phyloP scores from a whole-genome alignment of 2,888 invertebrate genomes.

The Bedellia somnulentella region DNA sequence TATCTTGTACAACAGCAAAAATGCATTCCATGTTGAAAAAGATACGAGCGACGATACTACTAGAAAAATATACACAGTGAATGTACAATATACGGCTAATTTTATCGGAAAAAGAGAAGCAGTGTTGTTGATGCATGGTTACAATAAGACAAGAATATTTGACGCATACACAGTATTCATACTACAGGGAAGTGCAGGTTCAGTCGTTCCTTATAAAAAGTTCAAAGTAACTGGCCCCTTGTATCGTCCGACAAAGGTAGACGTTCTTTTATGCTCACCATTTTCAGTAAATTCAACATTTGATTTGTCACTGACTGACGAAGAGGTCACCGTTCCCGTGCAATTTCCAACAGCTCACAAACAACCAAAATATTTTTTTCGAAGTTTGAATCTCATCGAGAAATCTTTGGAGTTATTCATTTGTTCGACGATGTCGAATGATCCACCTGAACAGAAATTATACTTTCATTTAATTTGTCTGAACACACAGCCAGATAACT shows the following conservation, averaged over 20 bases:
- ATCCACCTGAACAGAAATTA: conserved; percentile 29
- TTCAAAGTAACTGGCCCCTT: conserved; percentile 40
- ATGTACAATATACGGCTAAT: conserved; percentile 37
- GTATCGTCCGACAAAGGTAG: conserved; percentile 39
- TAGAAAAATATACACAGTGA: conserved; percentile 35
- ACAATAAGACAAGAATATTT: conserved; percentile 47
- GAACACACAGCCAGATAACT: conserved; percentile 30
- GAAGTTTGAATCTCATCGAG: conserved; percentile 34
- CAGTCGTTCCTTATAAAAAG: conserved; percentile 30
- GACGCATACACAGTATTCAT: conserved; percentile 40
- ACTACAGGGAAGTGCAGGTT: conserved; percentile 27
- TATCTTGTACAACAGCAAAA: conserved; percentile 29
- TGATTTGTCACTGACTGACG: conserved; percentile 27
- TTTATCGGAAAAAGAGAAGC: conserved; percentile 29
- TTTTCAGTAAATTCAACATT: conserved; percentile 21
- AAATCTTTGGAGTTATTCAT: too few species aligned
- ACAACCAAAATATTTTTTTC: conserved; percentile 27
- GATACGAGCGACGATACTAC: conserved; percentile 25
- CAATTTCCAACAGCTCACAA: conserved; percentile 18
- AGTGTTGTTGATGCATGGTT: conserved; percentile 38
- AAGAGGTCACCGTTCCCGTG: conserved; percentile 35
- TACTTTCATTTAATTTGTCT: conserved; percentile 38
- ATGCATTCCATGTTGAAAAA: conserved; percentile 39
- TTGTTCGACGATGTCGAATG: conserved; percentile 30
- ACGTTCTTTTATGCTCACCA: conserved; percentile 33